Evolutionary conservation across 2,888 invertebrate species (phyloP), one percentile per base, ranked within the genome.

Genomic region (Malthinus flaveolus): DNA sequence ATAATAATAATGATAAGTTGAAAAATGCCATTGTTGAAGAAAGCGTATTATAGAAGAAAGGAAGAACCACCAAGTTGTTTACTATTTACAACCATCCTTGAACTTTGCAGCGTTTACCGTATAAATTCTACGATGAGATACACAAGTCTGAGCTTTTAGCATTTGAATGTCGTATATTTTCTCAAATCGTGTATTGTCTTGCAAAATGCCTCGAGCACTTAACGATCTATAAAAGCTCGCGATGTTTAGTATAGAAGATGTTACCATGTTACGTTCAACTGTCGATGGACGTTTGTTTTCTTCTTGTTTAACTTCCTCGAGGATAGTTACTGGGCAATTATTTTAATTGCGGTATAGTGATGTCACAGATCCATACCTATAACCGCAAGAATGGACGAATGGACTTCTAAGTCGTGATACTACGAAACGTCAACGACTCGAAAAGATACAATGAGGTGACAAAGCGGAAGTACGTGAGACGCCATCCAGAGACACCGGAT

Each of bases 381-480:
- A 39, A 13, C 13, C 10, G 12, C 50, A 37, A 37, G 50, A 33
- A 51, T 51, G 39, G 44, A 46, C 49, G 45, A 45, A 36, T 37
- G 49, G 49, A 50, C 45, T 33, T 32, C 32, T 15, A 44, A 23
- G 23, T 39, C 33, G 23, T 39, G 34, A 13, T 51, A 51, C 55
- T 55, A 50, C 49, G 35, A 53, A 58, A 61, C 65, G 68, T 65
- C 68, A 68, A 68, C 66, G 68, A 66, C 68, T 64, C 49, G 48
- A 39, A 23, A 42, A 51, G 54, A 46, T 59, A 54, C 50, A 58
- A 59, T 64, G 63, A 65, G 62, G 54, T 58, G 64, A 59, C 63
- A 54, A 63, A 61, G 53, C 66, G 68, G 68, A 64, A 63, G 55
- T 67, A 68, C 66, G 66, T 68, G 66, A 61, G 64, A 56, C 62